These are phyloP conservation scores for Spicauda simplicius DNA, from an alignment of 2,888 invertebrate genomes.

Conservation along the genomic window DNA sequence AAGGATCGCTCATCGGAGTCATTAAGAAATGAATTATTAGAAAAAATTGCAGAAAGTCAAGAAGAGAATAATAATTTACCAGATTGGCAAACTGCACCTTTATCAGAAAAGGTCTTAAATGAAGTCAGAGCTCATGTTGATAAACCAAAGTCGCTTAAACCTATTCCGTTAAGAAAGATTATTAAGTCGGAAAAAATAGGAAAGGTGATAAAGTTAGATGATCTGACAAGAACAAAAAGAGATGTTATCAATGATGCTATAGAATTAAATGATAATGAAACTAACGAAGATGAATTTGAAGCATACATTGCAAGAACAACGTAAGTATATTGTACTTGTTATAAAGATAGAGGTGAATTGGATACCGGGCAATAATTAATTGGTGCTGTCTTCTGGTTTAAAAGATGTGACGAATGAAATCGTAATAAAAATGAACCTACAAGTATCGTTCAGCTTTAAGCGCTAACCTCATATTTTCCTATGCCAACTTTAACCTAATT, in stretches of 20 bases:
- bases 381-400: no score
- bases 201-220: slow-evolving; percentile 63
- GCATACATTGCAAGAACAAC: slow-evolving; percentile 61
- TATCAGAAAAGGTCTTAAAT: slow-evolving; percentile 59
- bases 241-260: slow-evolving; percentile 23
- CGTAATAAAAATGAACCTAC: no score
- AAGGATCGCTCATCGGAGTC: slow-evolving; percentile 28
- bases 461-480: no score
- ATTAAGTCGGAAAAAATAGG: slow-evolving; percentile 67
- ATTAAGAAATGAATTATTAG: slow-evolving; percentile 5
- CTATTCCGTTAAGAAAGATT: slow-evolving; percentile 61
- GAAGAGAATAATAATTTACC: slow-evolving; percentile 43
- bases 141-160: slow-evolving; percentile 55
- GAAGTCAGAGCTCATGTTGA: slow-evolving; percentile 66
- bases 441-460: no score
- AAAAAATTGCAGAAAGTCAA: slow-evolving; percentile 22
- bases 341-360: background rate
- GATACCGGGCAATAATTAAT: no score
- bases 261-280: slow-evolving; percentile 10
- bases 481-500: no score
- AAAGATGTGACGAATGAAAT: no score
- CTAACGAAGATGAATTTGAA: slow-evolving; percentile 50
- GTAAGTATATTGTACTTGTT: slow-evolving; percentile 55
- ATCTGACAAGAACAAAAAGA: slow-evolving; percentile 57
- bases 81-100: slow-evolving; percentile 65